phyloP scores from a whole-genome alignment of 1,140 invertebrate species.

The Choristoneura fumiferana region DNA sequence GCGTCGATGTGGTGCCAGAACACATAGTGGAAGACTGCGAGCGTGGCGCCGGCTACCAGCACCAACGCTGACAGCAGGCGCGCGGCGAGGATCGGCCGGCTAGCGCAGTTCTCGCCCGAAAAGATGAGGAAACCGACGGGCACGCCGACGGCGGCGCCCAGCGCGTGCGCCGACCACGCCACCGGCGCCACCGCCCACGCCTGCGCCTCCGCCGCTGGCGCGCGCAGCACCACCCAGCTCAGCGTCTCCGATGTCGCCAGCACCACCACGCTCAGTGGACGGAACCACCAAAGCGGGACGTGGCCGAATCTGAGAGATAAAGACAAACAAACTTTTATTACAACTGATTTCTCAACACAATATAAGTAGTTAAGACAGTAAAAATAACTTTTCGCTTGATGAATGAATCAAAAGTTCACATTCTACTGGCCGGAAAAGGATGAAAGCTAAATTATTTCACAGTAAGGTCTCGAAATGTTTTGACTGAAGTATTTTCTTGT shows the following conservation, averaged over 20 bases:
- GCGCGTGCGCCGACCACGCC: constrained; percentile 89
- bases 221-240: constrained; percentile 65
- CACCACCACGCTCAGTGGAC: constrained; percentile 78
- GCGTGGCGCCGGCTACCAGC: constrained; percentile 27
- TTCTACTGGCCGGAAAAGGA: too few relatives aligned
- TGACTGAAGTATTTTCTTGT: too few relatives aligned
- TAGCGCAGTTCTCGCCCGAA: constrained; percentile 57
- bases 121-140: constrained; percentile 89
- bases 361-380: too few relatives aligned
- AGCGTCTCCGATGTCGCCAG: constrained; percentile 63
- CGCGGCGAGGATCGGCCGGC: constrained; percentile 33
- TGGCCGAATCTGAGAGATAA: constrained; percentile 53
- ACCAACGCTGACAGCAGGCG: constrained; percentile 37
- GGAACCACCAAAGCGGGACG: constrained; percentile 67
- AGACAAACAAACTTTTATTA: neutral
- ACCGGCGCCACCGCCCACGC: constrained; percentile 74
- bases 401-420: too few relatives aligned
- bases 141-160: constrained; percentile 88
- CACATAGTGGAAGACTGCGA: constrained; percentile 31
- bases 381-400: too few relatives aligned
- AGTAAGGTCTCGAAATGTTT: too few relatives aligned
- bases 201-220: constrained; percentile 66
- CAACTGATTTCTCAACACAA: too few relatives aligned
- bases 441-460: too few relatives aligned
- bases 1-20: constrained; percentile 33